Base-by-base conservation (phyloP, 2,113 vertebrate species). In the Cyanistes caeruleus region DNA sequence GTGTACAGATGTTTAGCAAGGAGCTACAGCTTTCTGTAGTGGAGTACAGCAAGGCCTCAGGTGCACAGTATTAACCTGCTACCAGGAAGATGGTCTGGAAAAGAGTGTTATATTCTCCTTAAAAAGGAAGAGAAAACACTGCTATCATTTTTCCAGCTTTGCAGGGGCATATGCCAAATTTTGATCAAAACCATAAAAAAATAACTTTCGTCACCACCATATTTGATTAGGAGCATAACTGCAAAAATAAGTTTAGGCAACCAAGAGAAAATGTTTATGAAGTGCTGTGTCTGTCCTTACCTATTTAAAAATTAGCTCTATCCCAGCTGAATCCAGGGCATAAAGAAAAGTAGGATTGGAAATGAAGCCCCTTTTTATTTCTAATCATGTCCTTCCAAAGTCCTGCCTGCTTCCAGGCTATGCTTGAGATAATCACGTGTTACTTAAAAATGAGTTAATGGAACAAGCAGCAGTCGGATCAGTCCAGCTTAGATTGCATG, bases 251-350 rank as follows among this genome's bases (percentile, higher is more conserved):
- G 8, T 39, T 89, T 35, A 72, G 87, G 59, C 13, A 75, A 81
- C 7, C 15, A 76, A 58, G 25, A 69, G 53, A 70, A 48, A 41
- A 10, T 6, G 4, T 79, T 72, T 65, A 18, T 33, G 14, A 58
- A 75, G 28, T 21, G 18, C 27, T 28, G 5, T 13, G 23, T 65
- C 8, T 89, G 15, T 73, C 8, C 35, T 81, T 59, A 48, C 21
- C 25, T 49, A 17, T 37, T 63, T 56, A 24, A 28, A 84, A 56
- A 84, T 49, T 63, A 63, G 23, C 18, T 19, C 63, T 28, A 23
- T 37, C 18, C 22, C 2, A 6, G 31, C 31, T 0, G 0, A 69
- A 63, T 49, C 22, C 12, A 49, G 49, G 63, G 27, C 18, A 14
- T 49, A 49, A 76, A 51, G 51, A 80, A 72, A 89, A 21, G 20